A percentile compares a stretch with the other conserved stretches of the same genome.
These are phyloP conservation scores for Elegia similella DNA, from an alignment of 2,888 invertebrate genomes.

Conservation along the genomic window DNA sequence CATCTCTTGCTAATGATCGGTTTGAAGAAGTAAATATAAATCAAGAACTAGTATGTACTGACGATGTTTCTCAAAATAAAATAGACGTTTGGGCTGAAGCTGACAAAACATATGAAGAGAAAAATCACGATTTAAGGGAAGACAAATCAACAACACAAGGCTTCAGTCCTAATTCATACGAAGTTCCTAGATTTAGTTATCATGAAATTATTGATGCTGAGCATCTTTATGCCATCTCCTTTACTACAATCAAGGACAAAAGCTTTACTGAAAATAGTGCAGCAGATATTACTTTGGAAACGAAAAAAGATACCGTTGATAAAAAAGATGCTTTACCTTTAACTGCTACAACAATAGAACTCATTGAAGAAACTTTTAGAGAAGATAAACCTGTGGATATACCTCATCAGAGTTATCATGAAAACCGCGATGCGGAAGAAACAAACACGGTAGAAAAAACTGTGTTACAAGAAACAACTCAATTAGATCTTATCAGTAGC, in stretches of 20 bases:
- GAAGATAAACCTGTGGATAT: slow-evolving; percentile 29
- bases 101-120: too few relatives aligned
- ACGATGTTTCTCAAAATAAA: background rate
- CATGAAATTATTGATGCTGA: slow-evolving; percentile 12
- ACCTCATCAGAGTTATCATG: slow-evolving; percentile 42
- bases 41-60: background rate
- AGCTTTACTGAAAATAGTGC: background rate
- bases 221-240: background rate
- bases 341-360: background rate
- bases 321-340: background rate
- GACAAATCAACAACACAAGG: background rate
- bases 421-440: slow-evolving; percentile 49
- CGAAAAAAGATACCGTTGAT: background rate
- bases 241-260: background rate
- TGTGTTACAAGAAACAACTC: background rate
- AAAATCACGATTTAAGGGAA: too few relatives aligned
- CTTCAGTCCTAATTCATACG: background rate
- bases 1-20: background rate
- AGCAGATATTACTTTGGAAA: background rate
- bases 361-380: background rate
- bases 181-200: slow-evolving; percentile 9
- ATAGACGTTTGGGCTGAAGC: background rate
- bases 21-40: background rate
- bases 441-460: background rate
- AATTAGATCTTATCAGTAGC: background rate